These are phyloP conservation scores for Mesodorylaimus sp. DNA, from an alignment of 2,888 invertebrate species.

Conservation along the genomic window DNA sequence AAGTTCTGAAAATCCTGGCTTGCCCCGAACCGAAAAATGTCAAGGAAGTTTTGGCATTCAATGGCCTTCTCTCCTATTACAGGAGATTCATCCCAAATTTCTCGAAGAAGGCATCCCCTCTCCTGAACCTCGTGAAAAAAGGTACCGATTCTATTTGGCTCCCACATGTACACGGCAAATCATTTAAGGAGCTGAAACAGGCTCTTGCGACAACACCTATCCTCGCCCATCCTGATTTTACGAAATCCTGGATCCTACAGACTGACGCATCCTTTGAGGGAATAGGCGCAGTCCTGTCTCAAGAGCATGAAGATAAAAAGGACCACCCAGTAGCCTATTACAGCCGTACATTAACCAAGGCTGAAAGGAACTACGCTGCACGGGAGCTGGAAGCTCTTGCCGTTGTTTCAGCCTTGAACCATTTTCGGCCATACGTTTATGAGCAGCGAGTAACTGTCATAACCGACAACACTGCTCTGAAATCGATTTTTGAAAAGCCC, in stretches of 20 bases:
- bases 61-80: slow-evolving; percentile 5
- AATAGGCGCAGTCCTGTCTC: slow-evolving; percentile 1
- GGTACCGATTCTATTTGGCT: neutral
- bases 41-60: slow-evolving; percentile 1
- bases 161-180: too few species aligned
- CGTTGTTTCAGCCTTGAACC: neutral
- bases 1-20: slow-evolving; percentile 1
- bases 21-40: neutral
- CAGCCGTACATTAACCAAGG: neutral
- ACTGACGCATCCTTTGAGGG: slow-evolving; percentile 3
- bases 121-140: neutral
- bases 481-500: neutral
- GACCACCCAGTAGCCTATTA: slow-evolving; percentile 4
- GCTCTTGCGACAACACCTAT: neutral
- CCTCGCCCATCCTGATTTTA: slow-evolving; percentile 5
- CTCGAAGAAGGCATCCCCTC: neutral
- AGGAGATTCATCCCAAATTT: slow-evolving; percentile 1
- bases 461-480: slow-evolving; percentile 3
- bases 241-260: neutral
- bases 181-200: neutral
- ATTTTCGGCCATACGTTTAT: slow-evolving; percentile 2
- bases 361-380: slow-evolving; percentile 3
- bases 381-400: slow-evolving; percentile 5
- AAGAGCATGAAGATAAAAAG: neutral
- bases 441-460: neutral